Evolutionary conservation across 2,888 invertebrate species (phyloP).

Genomic region (Euplexia lucipara): DNA sequence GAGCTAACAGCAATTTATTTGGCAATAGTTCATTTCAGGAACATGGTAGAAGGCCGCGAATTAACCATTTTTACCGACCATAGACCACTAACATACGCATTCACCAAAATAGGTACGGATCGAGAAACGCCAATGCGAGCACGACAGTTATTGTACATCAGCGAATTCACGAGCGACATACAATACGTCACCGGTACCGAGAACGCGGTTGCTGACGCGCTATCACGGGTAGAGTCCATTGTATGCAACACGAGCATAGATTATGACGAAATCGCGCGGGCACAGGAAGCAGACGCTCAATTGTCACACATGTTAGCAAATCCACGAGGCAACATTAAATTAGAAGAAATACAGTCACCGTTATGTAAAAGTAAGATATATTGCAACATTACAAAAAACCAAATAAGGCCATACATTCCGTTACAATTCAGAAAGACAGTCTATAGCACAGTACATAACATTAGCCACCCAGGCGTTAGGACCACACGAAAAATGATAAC

Average conservation of each 20-base stretch:
- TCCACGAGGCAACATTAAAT: not conserved
- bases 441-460: not conserved
- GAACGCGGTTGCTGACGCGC: not conserved
- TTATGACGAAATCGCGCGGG: not conserved
- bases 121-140: too few relatives aligned
- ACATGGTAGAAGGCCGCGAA: too few relatives aligned
- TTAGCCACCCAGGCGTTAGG: not conserved
- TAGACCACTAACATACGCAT: too few relatives aligned
- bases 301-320: not conserved
- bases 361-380: not conserved
- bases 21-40: too few relatives aligned
- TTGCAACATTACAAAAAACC: too few relatives aligned
- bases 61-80: too few relatives aligned
- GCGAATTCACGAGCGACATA: too few relatives aligned
- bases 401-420: too few relatives aligned
- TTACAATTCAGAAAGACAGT: too few relatives aligned
- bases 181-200: not conserved
- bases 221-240: not conserved
- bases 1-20: too few relatives aligned
- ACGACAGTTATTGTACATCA: too few relatives aligned
- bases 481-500: not conserved
- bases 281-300: constrained; percentile 6
- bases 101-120: too few relatives aligned
- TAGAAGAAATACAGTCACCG: not conserved
- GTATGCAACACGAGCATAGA: not conserved